phyloP scores from a whole-genome alignment of 2,888 invertebrate genomes.

The Heliconius aoede region DNA sequence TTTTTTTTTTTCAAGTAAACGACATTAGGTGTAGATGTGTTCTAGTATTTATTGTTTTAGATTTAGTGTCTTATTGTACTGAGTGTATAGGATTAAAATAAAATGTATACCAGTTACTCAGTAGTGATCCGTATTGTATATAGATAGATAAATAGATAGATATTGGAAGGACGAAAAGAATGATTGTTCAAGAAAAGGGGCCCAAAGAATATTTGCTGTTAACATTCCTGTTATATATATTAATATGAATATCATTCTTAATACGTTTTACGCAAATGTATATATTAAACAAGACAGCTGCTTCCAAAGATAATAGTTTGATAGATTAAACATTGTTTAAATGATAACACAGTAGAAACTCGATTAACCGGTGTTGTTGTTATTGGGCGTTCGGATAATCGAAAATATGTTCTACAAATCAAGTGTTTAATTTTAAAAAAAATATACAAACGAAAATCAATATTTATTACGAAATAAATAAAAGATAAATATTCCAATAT shows the following conservation, averaged over 20 bases:
- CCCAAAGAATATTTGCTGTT: slow-evolving; percentile 29
- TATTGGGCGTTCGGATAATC: too few relatives aligned
- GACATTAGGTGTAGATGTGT: slow-evolving; percentile 15
- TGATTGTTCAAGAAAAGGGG: slow-evolving; percentile 26
- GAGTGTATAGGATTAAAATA: not conserved
- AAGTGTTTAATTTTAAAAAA: too few relatives aligned
- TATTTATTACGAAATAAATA: too few relatives aligned
- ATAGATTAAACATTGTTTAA: not conserved
- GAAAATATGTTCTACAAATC: too few relatives aligned
- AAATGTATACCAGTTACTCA: slow-evolving; percentile 8
- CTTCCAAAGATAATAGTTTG: not conserved
- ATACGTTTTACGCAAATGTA: not conserved
- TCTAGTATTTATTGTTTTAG: slow-evolving; percentile 34
- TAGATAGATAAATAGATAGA: too few relatives aligned
- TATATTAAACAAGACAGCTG: slow-evolving; percentile 27
- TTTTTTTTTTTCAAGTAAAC: not conserved
- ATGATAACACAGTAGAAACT: not conserved
- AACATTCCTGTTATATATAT: slow-evolving; percentile 37
- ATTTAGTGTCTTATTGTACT: not conserved
- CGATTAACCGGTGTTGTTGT: not conserved
- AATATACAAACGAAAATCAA: too few relatives aligned
- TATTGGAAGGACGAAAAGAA: not conserved
- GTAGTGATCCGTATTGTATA: slow-evolving; percentile 8
- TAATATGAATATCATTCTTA: not conserved
- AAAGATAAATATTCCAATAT: too few relatives aligned